Evolutionary conservation across 1,140 invertebrate species (phyloP).

Genomic region (Philaenus spumarius): DNA sequence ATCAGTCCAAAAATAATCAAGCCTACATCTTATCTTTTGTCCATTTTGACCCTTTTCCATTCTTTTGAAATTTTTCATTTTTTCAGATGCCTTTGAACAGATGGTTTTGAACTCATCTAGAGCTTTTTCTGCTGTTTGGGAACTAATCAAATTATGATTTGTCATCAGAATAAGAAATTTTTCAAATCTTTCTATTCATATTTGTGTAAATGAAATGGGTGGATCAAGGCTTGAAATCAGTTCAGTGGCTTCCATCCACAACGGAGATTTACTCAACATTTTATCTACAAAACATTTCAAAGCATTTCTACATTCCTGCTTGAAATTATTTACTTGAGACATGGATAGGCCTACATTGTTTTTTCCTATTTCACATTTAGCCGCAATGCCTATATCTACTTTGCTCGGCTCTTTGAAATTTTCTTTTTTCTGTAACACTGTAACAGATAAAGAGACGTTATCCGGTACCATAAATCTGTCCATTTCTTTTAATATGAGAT

Average conservation of each 20-base stretch:
- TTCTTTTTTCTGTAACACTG: too few species aligned
- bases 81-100: neutral
- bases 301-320: constrained; percentile 1
- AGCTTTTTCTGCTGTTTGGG: neutral
- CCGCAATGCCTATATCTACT: neutral
- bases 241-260: constrained; percentile 4
- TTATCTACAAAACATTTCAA: constrained; percentile 3
- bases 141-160: neutral
- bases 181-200: neutral
- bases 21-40: neutral
- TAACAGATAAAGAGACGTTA: neutral
- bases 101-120: neutral
- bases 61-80: too few species aligned
- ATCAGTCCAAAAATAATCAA: constrained; percentile 15
- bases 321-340: neutral
- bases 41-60: neutral
- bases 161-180: neutral
- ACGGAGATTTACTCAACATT: constrained; percentile 1
- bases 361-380: neutral
- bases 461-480: neutral
- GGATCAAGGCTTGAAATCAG: constrained; percentile 12
- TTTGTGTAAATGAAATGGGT: neutral
- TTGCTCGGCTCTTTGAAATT: neutral
- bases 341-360: neutral
- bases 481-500: too few species aligned